Conservation (phyloP, 2,888 invertebrate species). For the Eupithecia tripunctaria region DNA sequence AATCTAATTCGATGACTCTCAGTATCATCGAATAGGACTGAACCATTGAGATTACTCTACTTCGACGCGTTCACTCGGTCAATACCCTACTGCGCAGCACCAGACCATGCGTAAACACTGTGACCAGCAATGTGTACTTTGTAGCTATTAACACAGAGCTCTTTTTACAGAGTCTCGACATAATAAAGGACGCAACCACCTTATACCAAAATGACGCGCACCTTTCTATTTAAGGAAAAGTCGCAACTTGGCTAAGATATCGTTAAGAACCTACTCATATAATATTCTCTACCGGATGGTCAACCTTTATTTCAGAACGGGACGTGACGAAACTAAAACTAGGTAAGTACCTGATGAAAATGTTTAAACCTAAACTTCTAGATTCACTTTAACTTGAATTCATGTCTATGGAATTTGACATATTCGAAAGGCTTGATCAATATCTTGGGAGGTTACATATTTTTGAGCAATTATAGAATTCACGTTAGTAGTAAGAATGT, state of each 20-base stretch:
- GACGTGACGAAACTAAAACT: slow-evolving; percentile 21
- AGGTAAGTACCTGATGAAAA: neutral
- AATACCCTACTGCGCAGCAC: slow-evolving; percentile 9
- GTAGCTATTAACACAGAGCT: neutral
- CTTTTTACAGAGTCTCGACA: slow-evolving; percentile 6
- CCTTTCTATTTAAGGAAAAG: neutral
- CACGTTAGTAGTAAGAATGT: neutral
- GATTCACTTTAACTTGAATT: slow-evolving; percentile 36
- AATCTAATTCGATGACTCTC: slow-evolving; percentile 29
- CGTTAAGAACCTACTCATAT: neutral
- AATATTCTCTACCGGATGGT: slow-evolving; percentile 19
- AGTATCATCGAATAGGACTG: slow-evolving; percentile 25
- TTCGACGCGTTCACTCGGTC: neutral
- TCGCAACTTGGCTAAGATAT: slow-evolving; percentile 23
- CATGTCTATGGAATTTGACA: slow-evolving; percentile 40
- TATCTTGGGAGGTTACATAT: slow-evolving; percentile 29
- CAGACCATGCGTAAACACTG: slow-evolving; percentile 10
- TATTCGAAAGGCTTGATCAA: slow-evolving; percentile 56
- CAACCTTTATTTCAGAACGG: slow-evolving; percentile 17
- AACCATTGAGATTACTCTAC: slow-evolving; percentile 9
- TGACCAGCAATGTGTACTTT: slow-evolving; percentile 7
- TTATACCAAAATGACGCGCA: neutral
- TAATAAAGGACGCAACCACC: neutral
- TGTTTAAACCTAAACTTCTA: slow-evolving; percentile 2
- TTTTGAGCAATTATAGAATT: slow-evolving; percentile 25